A percentile compares a stretch with the other conserved stretches of the same genome.
phyloP scores from a whole-genome alignment of 2,113 vertebrate species.

The Mus pahari region DNA sequence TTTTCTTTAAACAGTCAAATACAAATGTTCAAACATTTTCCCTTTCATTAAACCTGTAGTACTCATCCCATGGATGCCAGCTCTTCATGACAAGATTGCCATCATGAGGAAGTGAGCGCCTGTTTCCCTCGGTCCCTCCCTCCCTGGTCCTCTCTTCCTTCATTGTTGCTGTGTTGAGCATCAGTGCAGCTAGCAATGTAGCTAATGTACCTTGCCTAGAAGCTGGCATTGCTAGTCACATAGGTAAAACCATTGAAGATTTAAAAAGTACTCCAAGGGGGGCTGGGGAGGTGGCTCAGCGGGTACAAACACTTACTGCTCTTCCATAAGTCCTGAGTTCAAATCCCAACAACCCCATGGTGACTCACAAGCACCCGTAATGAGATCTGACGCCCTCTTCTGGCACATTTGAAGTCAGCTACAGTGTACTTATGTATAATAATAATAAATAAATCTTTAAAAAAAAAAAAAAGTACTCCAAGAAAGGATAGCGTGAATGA shows the following conservation, averaged over 20 bases:
- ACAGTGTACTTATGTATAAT: too few species aligned
- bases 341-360: too few species aligned
- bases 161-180: not conserved
- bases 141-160: not conserved
- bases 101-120: conserved; percentile 65
- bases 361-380: too few species aligned
- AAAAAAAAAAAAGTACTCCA: conserved; percentile 15
- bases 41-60: conserved; percentile 64
- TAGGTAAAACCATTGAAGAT: conserved; percentile 16
- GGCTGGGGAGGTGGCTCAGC: too few species aligned
- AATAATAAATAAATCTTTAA: too few species aligned
- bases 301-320: too few species aligned
- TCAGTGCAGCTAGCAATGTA: not conserved
- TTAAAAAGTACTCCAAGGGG: not conserved
- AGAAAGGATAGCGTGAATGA: not conserved
- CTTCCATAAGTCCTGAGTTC: too few species aligned
- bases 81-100: conserved; percentile 54
- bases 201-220: not conserved
- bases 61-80: conserved; percentile 44
- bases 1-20: conserved; percentile 74
- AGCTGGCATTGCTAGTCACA: conserved; percentile 17
- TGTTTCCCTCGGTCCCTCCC: too few species aligned
- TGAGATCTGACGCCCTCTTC: too few species aligned
- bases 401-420: too few species aligned
- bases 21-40: conserved; percentile 8